A percentile compares a stretch with the other conserved stretches of the same genome.
Conservation (phyloP, 2,797 vertebrate species). For the Rhodeus uyekii region DNA sequence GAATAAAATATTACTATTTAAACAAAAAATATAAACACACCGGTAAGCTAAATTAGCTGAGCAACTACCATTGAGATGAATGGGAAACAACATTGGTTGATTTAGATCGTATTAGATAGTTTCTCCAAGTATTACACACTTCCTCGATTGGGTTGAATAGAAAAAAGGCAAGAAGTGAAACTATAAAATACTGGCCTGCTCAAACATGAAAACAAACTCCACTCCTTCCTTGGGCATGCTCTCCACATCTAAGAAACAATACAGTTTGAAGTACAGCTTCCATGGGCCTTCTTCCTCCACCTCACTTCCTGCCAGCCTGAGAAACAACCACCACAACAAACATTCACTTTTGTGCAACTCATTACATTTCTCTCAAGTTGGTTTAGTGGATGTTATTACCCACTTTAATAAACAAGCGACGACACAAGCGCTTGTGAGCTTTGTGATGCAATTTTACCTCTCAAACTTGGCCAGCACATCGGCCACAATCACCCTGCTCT, state of each 20-base stretch:
- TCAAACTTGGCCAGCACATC: conserved; percentile 93
- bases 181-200: conserved; percentile 79
- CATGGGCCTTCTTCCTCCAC: conserved; percentile 82
- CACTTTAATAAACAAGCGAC: neutral
- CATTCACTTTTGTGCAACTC: neutral
- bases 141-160: neutral
- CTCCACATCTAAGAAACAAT: conserved; percentile 93
- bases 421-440: neutral
- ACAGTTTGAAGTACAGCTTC: conserved; percentile 94
- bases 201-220: conserved; percentile 96
- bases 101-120: neutral
- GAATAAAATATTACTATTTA: neutral
- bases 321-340: conserved; percentile 20
- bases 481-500: conserved; percentile 88
- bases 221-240: conserved; percentile 91
- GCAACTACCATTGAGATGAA: neutral
- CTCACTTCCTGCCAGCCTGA: conserved; percentile 82
- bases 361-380: neutral
- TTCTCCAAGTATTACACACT: neutral
- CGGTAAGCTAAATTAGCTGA: neutral
- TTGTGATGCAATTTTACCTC: conserved; percentile 70
- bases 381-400: neutral
- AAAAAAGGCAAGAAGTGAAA: neutral
- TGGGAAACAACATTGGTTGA: neutral
- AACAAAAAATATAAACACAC: neutral